Evolutionary conservation across 1,140 invertebrate genomes (phyloP).

Genomic region (Drosophila chauvacae): DNA sequence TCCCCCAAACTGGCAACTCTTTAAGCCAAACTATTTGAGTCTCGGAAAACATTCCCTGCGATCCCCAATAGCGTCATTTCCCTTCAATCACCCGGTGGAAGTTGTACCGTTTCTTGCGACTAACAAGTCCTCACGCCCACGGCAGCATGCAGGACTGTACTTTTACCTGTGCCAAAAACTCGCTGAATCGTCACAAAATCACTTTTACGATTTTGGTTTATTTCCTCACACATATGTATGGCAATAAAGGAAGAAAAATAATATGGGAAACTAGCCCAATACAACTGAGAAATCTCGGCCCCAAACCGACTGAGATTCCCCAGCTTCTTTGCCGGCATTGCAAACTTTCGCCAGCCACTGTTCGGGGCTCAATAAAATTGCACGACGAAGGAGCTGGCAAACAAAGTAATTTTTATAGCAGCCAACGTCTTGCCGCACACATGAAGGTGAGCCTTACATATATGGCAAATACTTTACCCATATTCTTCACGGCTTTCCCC

Average conservation of each 20-base stretch:
- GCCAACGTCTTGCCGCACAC: slow-evolving; percentile 36
- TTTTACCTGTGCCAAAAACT: slow-evolving; percentile 43
- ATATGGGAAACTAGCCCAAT: slow-evolving; percentile 69
- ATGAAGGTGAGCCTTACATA: slow-evolving; percentile 22
- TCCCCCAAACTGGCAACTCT: slow-evolving; percentile 26
- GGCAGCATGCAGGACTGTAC: slow-evolving; percentile 26
- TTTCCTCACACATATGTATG: slow-evolving; percentile 40
- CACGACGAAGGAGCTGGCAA: slow-evolving; percentile 69
- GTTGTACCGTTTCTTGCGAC: slow-evolving; percentile 27
- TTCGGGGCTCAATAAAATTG: slow-evolving; percentile 74
- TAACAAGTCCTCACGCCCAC: slow-evolving; percentile 11
- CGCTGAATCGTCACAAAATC: slow-evolving; percentile 81
- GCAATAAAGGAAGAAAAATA: slow-evolving; percentile 43
- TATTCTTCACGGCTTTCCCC: slow-evolving; percentile 51
- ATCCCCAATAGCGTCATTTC: slow-evolving; percentile 27
- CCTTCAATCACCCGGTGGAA: slow-evolving; percentile 33
- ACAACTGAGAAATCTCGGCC: slow-evolving; percentile 73
- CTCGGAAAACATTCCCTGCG: slow-evolving; percentile 20
- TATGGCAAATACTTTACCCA: slow-evolving; percentile 49
- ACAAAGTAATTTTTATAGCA: slow-evolving; percentile 80
- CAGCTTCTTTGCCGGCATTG: slow-evolving; percentile 26
- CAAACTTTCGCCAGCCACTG: slow-evolving; percentile 65
- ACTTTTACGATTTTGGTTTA: slow-evolving; percentile 82
- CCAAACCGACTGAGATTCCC: slow-evolving; percentile 46
- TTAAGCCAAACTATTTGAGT: slow-evolving; percentile 39